These are phyloP conservation scores for Vireo griseus DNA, from an alignment of 2,797 vertebrate genomes.

Conservation along the genomic window DNA sequence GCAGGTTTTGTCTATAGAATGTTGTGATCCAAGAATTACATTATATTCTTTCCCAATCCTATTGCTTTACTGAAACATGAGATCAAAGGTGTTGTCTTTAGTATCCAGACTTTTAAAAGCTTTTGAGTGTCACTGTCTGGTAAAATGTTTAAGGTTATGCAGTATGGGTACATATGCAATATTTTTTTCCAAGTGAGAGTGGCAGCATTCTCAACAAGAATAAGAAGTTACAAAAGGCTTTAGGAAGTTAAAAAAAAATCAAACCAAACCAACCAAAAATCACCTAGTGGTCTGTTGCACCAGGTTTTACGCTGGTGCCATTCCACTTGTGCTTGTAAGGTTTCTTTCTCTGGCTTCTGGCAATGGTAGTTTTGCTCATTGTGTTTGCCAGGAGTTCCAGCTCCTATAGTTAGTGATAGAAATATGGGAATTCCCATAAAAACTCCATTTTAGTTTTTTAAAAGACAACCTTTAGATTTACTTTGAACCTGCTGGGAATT, in stretches of 20 bases:
- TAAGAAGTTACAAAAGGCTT: not conserved
- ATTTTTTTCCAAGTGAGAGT: not conserved
- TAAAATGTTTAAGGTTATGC: not conserved
- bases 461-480: not conserved
- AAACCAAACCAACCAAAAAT: not conserved
- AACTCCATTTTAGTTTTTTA: not conserved
- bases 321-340: accelerated
- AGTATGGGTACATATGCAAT: not conserved
- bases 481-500: not conserved
- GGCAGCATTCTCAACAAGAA: not conserved
- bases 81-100: not conserved
- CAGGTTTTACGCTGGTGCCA: not conserved
- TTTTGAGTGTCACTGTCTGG: not conserved
- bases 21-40: not conserved
- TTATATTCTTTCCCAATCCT: not conserved
- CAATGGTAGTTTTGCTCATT: not conserved
- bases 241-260: not conserved
- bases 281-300: not conserved
- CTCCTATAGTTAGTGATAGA: not conserved
- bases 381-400: not conserved
- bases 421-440: not conserved
- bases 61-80: not conserved
- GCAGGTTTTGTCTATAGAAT: not conserved
- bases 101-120: not conserved
- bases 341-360: not conserved